Percentiles rank a stretch among this genome's conserved stretches.
phyloP scores from a whole-genome alignment of 2,797 vertebrate genomes.

The Sebastes hubbsi region DNA sequence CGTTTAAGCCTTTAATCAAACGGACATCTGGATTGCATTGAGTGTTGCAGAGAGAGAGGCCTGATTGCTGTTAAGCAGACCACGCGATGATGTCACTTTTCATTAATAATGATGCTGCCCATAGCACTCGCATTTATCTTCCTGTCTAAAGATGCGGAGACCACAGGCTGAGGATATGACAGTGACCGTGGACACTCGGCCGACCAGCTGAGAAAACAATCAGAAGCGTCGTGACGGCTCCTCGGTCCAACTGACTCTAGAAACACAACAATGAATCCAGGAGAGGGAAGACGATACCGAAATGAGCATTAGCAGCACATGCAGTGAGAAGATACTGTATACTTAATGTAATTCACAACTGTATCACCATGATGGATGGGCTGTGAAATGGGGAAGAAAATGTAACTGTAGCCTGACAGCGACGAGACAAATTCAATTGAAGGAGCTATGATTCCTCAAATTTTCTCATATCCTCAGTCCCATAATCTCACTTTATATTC shows the following conservation, averaged over 20 bases:
- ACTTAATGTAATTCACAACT: background rate
- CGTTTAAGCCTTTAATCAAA: constrained; percentile 84
- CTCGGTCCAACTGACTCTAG: background rate
- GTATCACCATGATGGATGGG: background rate
- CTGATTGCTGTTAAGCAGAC: constrained; percentile 82
- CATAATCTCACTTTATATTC: background rate
- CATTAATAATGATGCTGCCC: constrained; percentile 82
- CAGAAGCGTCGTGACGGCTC: background rate
- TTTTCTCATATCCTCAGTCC: background rate
- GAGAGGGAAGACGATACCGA: background rate
- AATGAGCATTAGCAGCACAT: background rate
- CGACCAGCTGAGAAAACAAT: constrained; percentile 52
- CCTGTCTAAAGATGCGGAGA: constrained; percentile 60
- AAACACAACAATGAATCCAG: background rate
- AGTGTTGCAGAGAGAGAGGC: constrained; percentile 64
- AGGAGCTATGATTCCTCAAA: background rate
- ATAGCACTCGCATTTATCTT: constrained; percentile 73
- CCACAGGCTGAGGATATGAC: constrained; percentile 44
- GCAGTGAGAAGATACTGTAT: background rate
- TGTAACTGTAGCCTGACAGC: background rate
- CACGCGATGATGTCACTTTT: constrained; percentile 83
- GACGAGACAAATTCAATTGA: background rate
- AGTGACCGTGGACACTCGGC: constrained; percentile 32
- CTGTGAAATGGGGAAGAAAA: background rate
- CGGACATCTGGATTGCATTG: constrained; percentile 84